Evolutionary conservation across 1,140 invertebrate species (phyloP).

Genomic region (Uloborus diversus): DNA sequence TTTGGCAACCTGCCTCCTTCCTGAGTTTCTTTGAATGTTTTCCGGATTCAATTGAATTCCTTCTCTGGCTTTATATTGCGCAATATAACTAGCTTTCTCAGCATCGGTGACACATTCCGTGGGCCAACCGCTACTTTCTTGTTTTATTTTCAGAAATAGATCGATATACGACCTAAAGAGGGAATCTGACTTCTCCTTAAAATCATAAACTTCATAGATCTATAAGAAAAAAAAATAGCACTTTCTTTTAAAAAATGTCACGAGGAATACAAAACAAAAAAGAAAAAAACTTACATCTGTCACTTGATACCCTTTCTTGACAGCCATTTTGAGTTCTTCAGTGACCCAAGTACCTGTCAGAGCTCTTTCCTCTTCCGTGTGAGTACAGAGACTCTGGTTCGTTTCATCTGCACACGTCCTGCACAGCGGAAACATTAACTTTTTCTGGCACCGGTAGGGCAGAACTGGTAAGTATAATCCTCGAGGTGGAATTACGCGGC

Average conservation of each 20-base stretch:
- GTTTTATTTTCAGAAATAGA: constrained; percentile 58
- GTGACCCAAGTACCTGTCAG: no score
- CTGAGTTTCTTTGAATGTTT: background rate
- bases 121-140: constrained; percentile 31
- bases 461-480: background rate
- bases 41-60: background rate
- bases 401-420: background rate
- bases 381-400: no score
- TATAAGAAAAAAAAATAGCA: constrained; percentile 10
- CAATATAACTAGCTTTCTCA: background rate
- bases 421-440: background rate
- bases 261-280: no score
- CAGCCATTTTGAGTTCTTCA: no score
- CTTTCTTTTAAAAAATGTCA: no score
- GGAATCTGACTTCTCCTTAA: constrained; percentile 2
- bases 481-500: background rate
- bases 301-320: no score
- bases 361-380: no score
- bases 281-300: no score
- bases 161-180: constrained; percentile 59
- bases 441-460: background rate
- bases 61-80: constrained; percentile 4
- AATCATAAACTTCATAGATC: constrained; percentile 60
- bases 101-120: background rate
- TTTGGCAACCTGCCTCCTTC: constrained; percentile 11